phyloP scores from a whole-genome alignment of 2,888 invertebrate species.

The Meteorus cinctellus region DNA sequence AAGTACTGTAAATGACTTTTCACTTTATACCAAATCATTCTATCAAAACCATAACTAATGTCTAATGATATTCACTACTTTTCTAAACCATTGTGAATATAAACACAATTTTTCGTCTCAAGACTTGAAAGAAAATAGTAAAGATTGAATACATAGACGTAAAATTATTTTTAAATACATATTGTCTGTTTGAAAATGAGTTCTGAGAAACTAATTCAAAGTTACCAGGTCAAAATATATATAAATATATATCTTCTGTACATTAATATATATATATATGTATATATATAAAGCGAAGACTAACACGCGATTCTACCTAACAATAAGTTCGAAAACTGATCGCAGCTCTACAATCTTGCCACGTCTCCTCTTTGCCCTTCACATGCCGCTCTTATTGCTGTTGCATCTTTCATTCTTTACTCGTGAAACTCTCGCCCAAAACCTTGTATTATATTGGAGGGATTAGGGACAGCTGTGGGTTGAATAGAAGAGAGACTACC shows the following conservation, averaged over 20 bases:
- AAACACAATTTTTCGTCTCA: neutral
- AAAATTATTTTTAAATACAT: neutral
- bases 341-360: conserved; percentile 1
- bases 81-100: neutral
- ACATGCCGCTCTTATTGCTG: neutral
- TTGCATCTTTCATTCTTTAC: neutral
- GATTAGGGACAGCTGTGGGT: conserved; percentile 28
- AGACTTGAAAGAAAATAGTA: too few species aligned
- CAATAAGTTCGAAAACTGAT: neutral
- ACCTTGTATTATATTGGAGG: conserved; percentile 17
- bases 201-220: conserved; percentile 9
- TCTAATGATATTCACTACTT: neutral
- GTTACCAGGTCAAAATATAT: neutral
- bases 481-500: conserved; percentile 11
- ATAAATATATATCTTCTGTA: neutral
- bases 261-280: neutral
- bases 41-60: neutral
- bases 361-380: neutral
- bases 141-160: neutral
- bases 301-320: neutral
- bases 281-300: neutral
- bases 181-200: neutral
- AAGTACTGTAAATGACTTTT: neutral
- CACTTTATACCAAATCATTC: neutral
- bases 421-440: conserved; percentile 3